Conservation (phyloP, 2,797 vertebrate genomes). For the Notolabrus celidotus region DNA sequence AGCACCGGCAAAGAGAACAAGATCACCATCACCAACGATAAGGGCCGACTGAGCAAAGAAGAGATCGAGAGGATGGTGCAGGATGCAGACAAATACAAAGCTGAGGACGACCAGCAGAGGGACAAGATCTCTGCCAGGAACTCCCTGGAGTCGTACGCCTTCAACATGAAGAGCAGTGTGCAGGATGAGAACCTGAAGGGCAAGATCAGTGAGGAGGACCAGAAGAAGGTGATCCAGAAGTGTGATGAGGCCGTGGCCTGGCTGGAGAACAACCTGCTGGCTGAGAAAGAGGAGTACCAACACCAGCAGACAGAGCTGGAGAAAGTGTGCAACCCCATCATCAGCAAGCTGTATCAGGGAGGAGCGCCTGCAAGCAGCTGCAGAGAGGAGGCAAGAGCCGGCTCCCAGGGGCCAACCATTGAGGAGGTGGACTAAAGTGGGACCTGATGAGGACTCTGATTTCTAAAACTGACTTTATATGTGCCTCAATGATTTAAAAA, state of each 20-base stretch:
- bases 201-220: constrained; percentile 59
- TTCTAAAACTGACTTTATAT: neutral
- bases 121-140: constrained; percentile 72
- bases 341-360: constrained; percentile 63
- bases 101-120: constrained; percentile 67
- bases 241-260: constrained; percentile 64
- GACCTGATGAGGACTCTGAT: neutral
- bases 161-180: constrained; percentile 58
- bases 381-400: constrained; percentile 13
- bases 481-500: too few species aligned
- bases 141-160: constrained; percentile 71
- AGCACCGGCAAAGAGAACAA: constrained; percentile 71
- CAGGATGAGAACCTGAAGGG: constrained; percentile 58
- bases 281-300: constrained; percentile 46
- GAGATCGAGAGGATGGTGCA: constrained; percentile 73
- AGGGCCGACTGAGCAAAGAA: constrained; percentile 75
- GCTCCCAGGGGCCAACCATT: constrained; percentile 47
- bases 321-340: constrained; percentile 53
- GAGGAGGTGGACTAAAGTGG: constrained; percentile 47
- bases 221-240: constrained; percentile 55
- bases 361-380: constrained; percentile 31
- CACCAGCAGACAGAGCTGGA: constrained; percentile 55
- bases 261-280: constrained; percentile 82
- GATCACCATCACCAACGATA: constrained; percentile 74
- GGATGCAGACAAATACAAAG: constrained; percentile 69